These are phyloP conservation scores for Hypomecis punctinalis DNA, from an alignment of 2,888 invertebrate genomes.

Conservation along the genomic window DNA sequence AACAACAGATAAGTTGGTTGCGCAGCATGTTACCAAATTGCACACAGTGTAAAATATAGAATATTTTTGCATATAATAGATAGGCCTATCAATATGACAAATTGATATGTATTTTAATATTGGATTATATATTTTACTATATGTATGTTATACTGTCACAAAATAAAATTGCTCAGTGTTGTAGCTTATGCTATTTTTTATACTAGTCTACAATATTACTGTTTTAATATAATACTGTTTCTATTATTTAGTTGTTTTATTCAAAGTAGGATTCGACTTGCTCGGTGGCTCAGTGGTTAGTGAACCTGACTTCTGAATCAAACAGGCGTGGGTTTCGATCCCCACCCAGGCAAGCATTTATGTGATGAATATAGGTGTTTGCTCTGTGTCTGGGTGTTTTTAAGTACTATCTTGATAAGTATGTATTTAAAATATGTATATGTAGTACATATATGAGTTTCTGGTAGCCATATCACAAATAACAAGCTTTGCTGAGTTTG, in stretches of 20 bases:
- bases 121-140: constrained; percentile 40
- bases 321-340: too few species aligned
- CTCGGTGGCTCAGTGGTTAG: too few species aligned
- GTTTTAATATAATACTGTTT: constrained; percentile 75
- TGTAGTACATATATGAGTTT: too few species aligned
- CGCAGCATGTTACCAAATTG: constrained; percentile 47
- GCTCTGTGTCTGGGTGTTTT: too few species aligned
- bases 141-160: constrained; percentile 59
- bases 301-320: too few species aligned
- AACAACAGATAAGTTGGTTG: neutral
- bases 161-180: constrained; percentile 80
- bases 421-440: too few species aligned
- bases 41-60: constrained; percentile 59
- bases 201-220: constrained; percentile 79
- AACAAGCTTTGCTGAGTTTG: too few species aligned
- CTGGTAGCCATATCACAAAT: too few species aligned
- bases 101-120: constrained; percentile 31
- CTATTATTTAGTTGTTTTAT: constrained; percentile 53
- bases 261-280: too few species aligned
- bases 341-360: too few species aligned
- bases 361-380: too few species aligned
- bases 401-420: too few species aligned
- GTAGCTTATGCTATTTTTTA: constrained; percentile 81
- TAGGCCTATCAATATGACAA: constrained; percentile 13
- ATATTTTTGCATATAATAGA: constrained; percentile 39